Percentiles rank a stretch among this genome's conserved stretches.
phyloP scores from a whole-genome alignment of 2,888 invertebrate genomes.

The Octonoba sinensis region DNA sequence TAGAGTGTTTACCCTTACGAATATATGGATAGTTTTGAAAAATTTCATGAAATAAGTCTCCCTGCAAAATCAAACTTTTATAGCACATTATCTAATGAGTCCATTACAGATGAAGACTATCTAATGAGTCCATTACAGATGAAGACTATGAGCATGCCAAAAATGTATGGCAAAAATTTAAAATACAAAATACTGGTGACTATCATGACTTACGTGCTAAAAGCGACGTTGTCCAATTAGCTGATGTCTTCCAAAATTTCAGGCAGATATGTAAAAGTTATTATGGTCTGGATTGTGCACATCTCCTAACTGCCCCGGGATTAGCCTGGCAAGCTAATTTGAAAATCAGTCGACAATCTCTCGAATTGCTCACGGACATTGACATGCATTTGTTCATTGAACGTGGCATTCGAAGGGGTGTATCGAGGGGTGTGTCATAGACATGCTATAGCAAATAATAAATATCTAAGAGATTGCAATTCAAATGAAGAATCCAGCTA shows the following conservation, averaged over 20 bases:
- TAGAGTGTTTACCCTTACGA: conserved; percentile 6
- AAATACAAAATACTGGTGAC: too few species aligned
- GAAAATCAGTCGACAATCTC: conserved; percentile 67
- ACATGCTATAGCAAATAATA: conserved; percentile 18
- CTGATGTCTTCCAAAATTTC: too few species aligned
- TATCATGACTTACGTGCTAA: too few species aligned
- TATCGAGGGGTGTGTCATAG: conserved; percentile 21
- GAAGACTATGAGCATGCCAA: too few species aligned
- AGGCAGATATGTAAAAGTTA: too few species aligned
- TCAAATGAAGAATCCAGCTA: not conserved
- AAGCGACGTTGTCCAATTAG: too few species aligned
- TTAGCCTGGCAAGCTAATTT: conserved; percentile 69
- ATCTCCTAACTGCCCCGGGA: conserved; percentile 40
- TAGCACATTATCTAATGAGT: too few species aligned
- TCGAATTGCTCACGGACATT: conserved; percentile 67
- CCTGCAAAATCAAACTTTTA: too few species aligned
- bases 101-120: too few species aligned
- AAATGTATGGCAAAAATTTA: too few species aligned
- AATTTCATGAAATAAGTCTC: too few species aligned
- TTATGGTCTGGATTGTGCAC: conserved; percentile 1
- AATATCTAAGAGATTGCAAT: not conserved
- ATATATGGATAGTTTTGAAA: not conserved
- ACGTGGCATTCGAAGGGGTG: conserved; percentile 65
- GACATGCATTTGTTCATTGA: conserved; percentile 68
- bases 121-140: too few species aligned